phyloP scores from a whole-genome alignment of 92 coral and sea anemone genomes.

The Anthopleura xanthogrammica region DNA sequence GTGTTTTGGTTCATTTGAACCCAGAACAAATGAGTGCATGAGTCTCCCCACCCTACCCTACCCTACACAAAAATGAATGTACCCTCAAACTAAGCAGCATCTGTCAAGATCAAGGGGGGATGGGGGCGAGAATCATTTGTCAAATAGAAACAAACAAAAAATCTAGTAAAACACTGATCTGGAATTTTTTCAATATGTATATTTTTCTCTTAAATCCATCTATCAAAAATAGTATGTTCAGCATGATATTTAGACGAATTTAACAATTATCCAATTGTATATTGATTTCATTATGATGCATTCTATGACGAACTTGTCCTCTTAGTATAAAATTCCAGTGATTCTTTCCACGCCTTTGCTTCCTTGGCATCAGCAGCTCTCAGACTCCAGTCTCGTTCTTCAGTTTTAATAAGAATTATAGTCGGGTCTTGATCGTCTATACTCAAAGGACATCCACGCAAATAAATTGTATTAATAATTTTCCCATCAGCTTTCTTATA shows the following conservation, averaged over 20 bases:
- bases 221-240: not conserved
- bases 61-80: too few relatives aligned
- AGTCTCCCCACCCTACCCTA: too few relatives aligned
- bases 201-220: not conserved
- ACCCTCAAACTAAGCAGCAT: too few relatives aligned
- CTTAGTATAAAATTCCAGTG: constrained; percentile 67
- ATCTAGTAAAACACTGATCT: too few relatives aligned
- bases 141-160: too few relatives aligned
- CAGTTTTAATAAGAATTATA: constrained; percentile 69
- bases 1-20: too few relatives aligned
- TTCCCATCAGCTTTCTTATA: constrained; percentile 89
- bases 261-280: not conserved
- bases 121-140: too few relatives aligned
- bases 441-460: constrained; percentile 86
- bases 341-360: constrained; percentile 77
- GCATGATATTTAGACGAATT: not conserved
- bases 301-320: constrained; percentile 8
- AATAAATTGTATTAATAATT: constrained; percentile 81
- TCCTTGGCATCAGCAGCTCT: constrained; percentile 73
- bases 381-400: constrained; percentile 79
- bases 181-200: too few relatives aligned
- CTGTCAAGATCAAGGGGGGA: too few relatives aligned
- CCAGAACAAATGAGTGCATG: too few relatives aligned
- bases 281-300: not conserved
- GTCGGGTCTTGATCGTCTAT: constrained; percentile 63